Conservation (phyloP, 2,888 invertebrate genomes). For the Limenitis camilla region DNA sequence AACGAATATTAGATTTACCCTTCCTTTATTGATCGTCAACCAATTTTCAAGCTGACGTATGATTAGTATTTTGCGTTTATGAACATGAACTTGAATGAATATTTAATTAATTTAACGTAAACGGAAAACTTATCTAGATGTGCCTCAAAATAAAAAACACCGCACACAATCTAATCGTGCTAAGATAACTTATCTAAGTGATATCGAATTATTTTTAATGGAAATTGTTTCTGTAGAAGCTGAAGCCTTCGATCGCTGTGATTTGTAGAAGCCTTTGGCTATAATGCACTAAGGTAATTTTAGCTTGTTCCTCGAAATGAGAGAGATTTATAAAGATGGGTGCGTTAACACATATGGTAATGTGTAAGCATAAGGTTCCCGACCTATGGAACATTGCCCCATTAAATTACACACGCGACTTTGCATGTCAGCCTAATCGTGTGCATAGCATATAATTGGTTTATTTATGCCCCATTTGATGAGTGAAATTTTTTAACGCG, state of each 20-base stretch:
- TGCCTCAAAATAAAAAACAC: not conserved
- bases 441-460: conserved; percentile 40
- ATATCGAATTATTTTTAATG: conserved; percentile 5
- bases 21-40: too few relatives aligned
- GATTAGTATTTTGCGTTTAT: too few relatives aligned
- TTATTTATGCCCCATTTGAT: conserved; percentile 39
- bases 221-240: conserved; percentile 6
- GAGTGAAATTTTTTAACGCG: conserved; percentile 31
- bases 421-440: conserved; percentile 37
- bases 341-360: conserved; percentile 26
- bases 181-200: not conserved
- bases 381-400: conserved; percentile 40
- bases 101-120: not conserved
- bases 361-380: conserved; percentile 37
- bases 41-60: too few relatives aligned
- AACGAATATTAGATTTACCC: too few relatives aligned
- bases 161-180: not conserved
- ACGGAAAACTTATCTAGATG: not conserved
- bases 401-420: conserved; percentile 44
- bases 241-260: not conserved
- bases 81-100: not conserved
- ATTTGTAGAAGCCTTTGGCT: conserved; percentile 1
- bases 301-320: conserved; percentile 15
- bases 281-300: conserved; percentile 3
- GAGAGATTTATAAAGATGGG: conserved; percentile 18